These are phyloP conservation scores for Cliona cf. orientalis DNA, from an alignment of 37 sponge, comb jelly and placozoan species.

Conservation along the genomic window DNA sequence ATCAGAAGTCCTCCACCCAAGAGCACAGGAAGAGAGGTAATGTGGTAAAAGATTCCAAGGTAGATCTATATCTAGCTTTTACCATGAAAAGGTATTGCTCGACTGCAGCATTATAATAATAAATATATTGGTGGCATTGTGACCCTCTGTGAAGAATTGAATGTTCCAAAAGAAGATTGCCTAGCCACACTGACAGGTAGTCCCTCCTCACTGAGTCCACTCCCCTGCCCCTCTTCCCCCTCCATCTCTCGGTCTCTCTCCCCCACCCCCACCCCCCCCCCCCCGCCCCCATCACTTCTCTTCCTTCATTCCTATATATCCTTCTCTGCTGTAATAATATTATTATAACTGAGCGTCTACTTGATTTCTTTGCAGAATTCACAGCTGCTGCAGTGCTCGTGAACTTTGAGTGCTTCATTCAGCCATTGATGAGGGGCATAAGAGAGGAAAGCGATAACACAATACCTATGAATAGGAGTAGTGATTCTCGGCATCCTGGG, in stretches of 20 bases:
- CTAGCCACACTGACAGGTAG: conserved; percentile 64
- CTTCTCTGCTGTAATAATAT: too few relatives aligned
- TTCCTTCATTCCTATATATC: too few relatives aligned
- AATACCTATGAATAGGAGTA: too few relatives aligned
- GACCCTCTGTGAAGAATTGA: conserved; percentile 2
- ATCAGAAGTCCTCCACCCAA: conserved; percentile 56
- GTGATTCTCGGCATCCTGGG: too few relatives aligned
- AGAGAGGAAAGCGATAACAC: too few relatives aligned
- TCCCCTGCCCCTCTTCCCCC: not conserved
- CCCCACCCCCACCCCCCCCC: not conserved
- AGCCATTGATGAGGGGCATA: conserved; percentile 22
- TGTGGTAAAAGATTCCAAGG: not conserved
- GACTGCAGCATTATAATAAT: conserved; percentile 37
- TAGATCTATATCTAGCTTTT: not conserved
- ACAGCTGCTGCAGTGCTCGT: conserved; percentile 43
- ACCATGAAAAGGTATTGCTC: not conserved
- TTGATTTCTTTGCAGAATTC: conserved; percentile 35
- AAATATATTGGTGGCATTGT: conserved; percentile 22
- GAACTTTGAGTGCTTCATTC: conserved; percentile 37
- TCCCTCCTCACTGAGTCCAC: not conserved
- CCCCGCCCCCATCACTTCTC: too few relatives aligned
- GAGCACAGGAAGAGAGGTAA: conserved; percentile 71
- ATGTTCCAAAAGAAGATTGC: conserved; percentile 35
- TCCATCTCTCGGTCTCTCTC: not conserved
- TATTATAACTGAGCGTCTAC: conserved; percentile 1